Conservation (phyloP, 2,797 vertebrate genomes). For the Sebastes umbrosus region DNA sequence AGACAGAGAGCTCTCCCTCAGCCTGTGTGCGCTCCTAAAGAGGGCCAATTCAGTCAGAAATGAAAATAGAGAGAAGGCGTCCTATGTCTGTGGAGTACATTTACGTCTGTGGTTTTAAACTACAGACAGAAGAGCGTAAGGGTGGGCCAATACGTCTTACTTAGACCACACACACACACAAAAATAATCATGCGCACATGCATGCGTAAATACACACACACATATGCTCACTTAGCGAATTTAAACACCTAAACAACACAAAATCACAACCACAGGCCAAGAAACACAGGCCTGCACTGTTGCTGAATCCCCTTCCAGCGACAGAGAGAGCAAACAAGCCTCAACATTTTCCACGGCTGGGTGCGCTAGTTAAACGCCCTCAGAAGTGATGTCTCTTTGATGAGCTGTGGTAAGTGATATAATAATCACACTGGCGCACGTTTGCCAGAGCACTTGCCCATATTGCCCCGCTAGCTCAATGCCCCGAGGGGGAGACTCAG, state of each 20-base stretch:
- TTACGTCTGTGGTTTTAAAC: constrained; percentile 61
- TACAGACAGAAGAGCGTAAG: constrained; percentile 47
- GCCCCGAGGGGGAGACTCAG: constrained; percentile 48
- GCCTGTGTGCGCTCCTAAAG: constrained; percentile 40
- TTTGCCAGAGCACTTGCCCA: constrained; percentile 59
- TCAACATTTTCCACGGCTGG: constrained; percentile 64
- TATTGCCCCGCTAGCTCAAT: constrained; percentile 44
- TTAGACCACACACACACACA: constrained; percentile 75
- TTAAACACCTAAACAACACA: constrained; percentile 52
- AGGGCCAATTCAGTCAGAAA: constrained; percentile 58
- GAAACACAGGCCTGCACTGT: constrained; percentile 54
- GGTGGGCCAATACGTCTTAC: constrained; percentile 51
- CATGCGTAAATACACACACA: constrained; percentile 29
- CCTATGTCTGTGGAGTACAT: constrained; percentile 23
- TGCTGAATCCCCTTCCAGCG: constrained; percentile 47
- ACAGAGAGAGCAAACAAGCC: constrained; percentile 46
- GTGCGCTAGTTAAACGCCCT: constrained; percentile 60
- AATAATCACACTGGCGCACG: constrained; percentile 69
- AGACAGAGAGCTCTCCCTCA: constrained; percentile 67
- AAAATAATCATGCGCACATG: constrained; percentile 36
- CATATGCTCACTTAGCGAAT: constrained; percentile 18
- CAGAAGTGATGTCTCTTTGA: constrained; percentile 76
- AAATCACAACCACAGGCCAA: constrained; percentile 53
- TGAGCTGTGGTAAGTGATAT: constrained; percentile 73
- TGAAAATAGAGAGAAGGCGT: constrained; percentile 47